Conservation (phyloP, 1,140 invertebrate species). For the Pseudomyrmex gracilis region DNA sequence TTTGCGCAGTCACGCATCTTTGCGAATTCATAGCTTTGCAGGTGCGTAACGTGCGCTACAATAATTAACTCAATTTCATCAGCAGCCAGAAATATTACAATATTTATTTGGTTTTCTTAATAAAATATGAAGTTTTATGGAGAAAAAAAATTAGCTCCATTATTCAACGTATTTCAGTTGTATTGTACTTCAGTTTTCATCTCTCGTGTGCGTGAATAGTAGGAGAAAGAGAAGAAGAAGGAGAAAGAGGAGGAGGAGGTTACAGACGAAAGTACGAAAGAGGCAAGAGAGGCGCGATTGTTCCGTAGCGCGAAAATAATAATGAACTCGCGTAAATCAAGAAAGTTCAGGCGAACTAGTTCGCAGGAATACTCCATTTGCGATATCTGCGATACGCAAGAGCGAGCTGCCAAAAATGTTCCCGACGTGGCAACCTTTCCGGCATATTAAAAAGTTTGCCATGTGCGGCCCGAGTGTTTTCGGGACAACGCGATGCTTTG, state of each 20-base stretch:
- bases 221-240: background rate
- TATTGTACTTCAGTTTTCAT: slow-evolving; percentile 47
- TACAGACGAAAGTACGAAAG: slow-evolving; percentile 42
- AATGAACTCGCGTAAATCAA: slow-evolving; percentile 84
- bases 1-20: background rate
- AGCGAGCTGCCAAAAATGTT: slow-evolving; percentile 80
- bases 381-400: slow-evolving; percentile 67
- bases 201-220: background rate
- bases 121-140: too few species aligned
- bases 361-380: slow-evolving; percentile 78
- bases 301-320: slow-evolving; percentile 82
- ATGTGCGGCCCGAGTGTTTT: background rate
- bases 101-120: too few species aligned
- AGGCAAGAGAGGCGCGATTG: slow-evolving; percentile 73
- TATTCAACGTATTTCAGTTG: slow-evolving; percentile 54
- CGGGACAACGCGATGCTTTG: slow-evolving; percentile 6
- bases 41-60: background rate
- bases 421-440: slow-evolving; percentile 76
- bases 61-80: background rate
- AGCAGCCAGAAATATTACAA: background rate
- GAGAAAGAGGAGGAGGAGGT: background rate
- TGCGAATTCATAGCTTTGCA: background rate
- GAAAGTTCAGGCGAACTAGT: slow-evolving; percentile 83
- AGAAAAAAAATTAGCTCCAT: slow-evolving; percentile 52
- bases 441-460: slow-evolving; percentile 76